Base-by-base conservation (phyloP, 2,888 invertebrate genomes). In the Zhuqinia jingwanae region DNA sequence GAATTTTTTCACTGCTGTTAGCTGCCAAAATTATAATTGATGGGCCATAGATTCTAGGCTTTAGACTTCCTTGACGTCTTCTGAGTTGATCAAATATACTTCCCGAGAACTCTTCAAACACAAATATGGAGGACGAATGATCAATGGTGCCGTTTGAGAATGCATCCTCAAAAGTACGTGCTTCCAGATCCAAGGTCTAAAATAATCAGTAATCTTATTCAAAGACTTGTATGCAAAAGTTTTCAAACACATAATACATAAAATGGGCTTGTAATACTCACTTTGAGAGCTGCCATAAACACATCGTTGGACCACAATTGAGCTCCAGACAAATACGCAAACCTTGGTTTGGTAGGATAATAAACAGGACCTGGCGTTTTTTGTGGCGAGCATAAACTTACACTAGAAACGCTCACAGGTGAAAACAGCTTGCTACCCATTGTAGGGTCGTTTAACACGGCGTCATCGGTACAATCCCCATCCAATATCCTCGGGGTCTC, bases 71-170 rank as follows among this genome's bases (percentile, higher is more conserved):
- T 65, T 85, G 85, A 20, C 85, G 79, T 27, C 84, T 88, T 36
- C 90, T 87, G 22, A 90, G 45, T 2, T 80, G 73, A 42, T 91
- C 91, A 88, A 91, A 91, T 20, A 90, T 60, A 15, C 80, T 45
- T 22, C 91, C 90, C 15, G 73, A 53, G 80, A 91, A 91, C 27
- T 91, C 90, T 47, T 88, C 88, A 83, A 90, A 90, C 20, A 91
- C 73, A 47, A 90, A 78, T 20, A 91, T 88, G 0, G 89, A 81
- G 0, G 87, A 63, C 1, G 85, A 70, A 53, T 78, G 80, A 17
- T 90, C 90, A 30, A 50, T 86, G 1, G 83, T 77, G 2, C 81
- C 78, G 47, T 84, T 85, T 0, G 84, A 79, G 47, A 84, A 79
- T 11, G 83, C 75, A 53, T 90, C 89, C 20, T 85, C 85, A 58